phyloP scores from a whole-genome alignment of 1,140 invertebrate genomes.

The Ectropis grisescens region DNA sequence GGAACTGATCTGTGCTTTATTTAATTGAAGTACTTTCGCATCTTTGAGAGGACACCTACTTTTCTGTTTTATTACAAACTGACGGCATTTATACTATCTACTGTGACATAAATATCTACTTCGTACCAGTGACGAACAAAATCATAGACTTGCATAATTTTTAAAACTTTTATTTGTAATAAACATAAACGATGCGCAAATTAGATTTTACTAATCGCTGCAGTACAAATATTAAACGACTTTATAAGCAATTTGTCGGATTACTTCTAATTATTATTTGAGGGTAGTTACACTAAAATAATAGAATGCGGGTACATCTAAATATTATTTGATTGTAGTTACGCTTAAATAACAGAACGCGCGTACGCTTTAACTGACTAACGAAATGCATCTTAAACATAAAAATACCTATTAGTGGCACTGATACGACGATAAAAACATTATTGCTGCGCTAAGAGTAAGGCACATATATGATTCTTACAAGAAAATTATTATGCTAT shows the following conservation, averaged over 20 bases:
- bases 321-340: slow-evolving; percentile 4
- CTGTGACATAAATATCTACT: no score
- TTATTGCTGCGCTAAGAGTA: slow-evolving; percentile 25
- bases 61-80: no score
- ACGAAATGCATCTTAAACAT: slow-evolving; percentile 46
- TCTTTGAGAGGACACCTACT: no score
- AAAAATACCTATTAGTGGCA: slow-evolving; percentile 50
- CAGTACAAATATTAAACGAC: slow-evolving; percentile 25
- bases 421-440: slow-evolving; percentile 24
- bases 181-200: slow-evolving; percentile 67
- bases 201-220: slow-evolving; percentile 52
- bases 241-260: not conserved
- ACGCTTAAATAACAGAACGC: slow-evolving; percentile 29
- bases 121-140: no score
- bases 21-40: no score
- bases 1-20: no score
- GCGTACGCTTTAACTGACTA: slow-evolving; percentile 49
- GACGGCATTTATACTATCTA: no score
- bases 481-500: no score
- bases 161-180: slow-evolving; percentile 47
- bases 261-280: no score
- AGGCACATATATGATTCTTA: no score
- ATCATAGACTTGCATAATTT: no score
- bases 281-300: slow-evolving; percentile 12
- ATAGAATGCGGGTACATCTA: slow-evolving; percentile 39